phyloP scores from a whole-genome alignment of 2,113 vertebrate species.

The Pelvicachromis taeniatus region DNA sequence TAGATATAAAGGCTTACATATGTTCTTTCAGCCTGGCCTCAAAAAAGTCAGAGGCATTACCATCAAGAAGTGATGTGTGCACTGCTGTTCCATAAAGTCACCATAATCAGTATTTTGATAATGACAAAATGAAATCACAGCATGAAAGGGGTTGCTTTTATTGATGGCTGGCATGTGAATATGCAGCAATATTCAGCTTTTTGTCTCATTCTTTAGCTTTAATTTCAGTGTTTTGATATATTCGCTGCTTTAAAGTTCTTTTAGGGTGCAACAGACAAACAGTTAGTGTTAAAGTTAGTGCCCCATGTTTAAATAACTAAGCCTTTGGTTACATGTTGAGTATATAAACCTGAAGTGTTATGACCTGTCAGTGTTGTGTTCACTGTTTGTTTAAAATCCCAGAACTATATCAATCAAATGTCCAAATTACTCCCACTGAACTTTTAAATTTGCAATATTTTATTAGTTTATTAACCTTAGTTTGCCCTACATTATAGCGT shows the following conservation, averaged over 20 bases:
- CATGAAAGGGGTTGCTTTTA: not conserved
- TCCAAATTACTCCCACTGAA: not conserved
- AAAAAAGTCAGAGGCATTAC: not conserved
- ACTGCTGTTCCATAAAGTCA: not conserved
- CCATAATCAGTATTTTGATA: not conserved
- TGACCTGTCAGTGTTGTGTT: not conserved
- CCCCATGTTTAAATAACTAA: not conserved
- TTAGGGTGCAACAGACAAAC: not conserved
- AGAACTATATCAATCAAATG: not conserved
- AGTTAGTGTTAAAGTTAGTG: not conserved
- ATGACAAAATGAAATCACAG: not conserved
- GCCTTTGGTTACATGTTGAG: not conserved
- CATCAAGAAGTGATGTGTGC: not conserved
- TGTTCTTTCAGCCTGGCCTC: not conserved
- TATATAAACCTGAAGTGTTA: not conserved
- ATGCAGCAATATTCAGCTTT: not conserved
- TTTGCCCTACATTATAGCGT: not conserved
- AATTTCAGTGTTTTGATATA: not conserved
- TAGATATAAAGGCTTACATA: not conserved
- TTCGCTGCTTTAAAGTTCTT: not conserved
- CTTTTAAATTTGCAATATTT: not conserved
- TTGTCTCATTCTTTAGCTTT: not conserved
- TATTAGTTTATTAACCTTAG: not conserved
- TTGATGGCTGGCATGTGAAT: not conserved
- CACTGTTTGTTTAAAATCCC: not conserved